These are phyloP conservation scores for Sciurus vulgaris DNA, from an alignment of 2,797 vertebrate genomes.

Conservation along the genomic window DNA sequence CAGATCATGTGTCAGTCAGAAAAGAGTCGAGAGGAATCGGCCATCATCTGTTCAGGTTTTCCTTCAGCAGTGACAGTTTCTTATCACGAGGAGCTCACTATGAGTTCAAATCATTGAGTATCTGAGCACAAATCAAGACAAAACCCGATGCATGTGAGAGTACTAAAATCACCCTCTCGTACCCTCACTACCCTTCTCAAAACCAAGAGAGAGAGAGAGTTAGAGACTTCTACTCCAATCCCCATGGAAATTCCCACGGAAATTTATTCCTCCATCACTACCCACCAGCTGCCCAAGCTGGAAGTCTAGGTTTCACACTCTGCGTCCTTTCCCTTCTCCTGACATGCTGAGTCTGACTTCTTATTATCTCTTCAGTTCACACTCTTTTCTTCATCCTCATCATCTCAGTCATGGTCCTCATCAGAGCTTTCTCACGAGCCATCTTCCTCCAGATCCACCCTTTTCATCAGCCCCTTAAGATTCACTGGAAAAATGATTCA, in stretches of 20 bases:
- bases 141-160: background rate
- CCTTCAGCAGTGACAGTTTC: background rate
- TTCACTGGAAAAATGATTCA: background rate
- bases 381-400: background rate
- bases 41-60: background rate
- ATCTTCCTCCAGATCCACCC: background rate
- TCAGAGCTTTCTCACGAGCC: background rate
- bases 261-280: background rate
- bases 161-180: background rate
- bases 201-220: background rate
- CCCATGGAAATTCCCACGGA: background rate
- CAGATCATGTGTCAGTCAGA: background rate
- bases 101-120: background rate
- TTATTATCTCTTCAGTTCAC: background rate
- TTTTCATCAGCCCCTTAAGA: background rate
- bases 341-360: background rate
- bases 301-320: background rate
- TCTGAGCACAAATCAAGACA: background rate
- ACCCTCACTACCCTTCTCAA: background rate
- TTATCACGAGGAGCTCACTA: background rate
- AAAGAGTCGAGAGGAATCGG: background rate
- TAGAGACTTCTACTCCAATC: background rate
- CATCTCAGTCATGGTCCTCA: background rate
- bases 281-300: too few relatives aligned
- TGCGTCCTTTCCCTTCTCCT: background rate